Evolutionary conservation across 2,797 vertebrate genomes (phyloP).

Genomic region (Lycodopsis pacificus): DNA sequence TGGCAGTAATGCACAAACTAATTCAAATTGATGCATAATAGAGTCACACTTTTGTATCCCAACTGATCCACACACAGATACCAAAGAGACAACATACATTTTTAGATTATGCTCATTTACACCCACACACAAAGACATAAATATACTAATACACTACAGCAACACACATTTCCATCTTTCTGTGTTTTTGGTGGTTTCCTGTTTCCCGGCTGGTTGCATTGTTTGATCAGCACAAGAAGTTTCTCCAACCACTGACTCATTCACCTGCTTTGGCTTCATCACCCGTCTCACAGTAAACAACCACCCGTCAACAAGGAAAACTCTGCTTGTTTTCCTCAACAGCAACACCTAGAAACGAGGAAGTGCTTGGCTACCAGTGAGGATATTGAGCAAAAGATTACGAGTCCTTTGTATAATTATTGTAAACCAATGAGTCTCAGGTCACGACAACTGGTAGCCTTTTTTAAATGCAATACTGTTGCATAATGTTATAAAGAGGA

Average conservation of each 20-base stretch:
- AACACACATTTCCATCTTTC: conserved; percentile 71
- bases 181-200: conserved; percentile 85
- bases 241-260: conserved; percentile 74
- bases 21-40: not conserved
- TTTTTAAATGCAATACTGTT: not conserved
- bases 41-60: not conserved
- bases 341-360: conserved; percentile 36
- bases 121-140: not conserved
- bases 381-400: not conserved
- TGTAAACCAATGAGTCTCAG: conserved; percentile 27
- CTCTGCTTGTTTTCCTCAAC: conserved; percentile 67
- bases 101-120: not conserved
- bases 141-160: not conserved
- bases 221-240: conserved; percentile 75
- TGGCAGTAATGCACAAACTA: not conserved
- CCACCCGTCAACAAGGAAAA: conserved; percentile 53
- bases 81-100: not conserved
- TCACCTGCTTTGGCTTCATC: conserved; percentile 72
- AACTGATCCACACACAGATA: not conserved
- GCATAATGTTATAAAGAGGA: not conserved
- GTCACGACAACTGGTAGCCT: not conserved
- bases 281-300: conserved; percentile 34
- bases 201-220: conserved; percentile 80
- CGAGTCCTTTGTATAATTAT: not conserved
- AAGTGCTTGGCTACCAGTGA: conserved; percentile 4